These are phyloP conservation scores for Heloderma charlesbogerti DNA, from an alignment of 2,113 vertebrate species.

Conservation along the genomic window DNA sequence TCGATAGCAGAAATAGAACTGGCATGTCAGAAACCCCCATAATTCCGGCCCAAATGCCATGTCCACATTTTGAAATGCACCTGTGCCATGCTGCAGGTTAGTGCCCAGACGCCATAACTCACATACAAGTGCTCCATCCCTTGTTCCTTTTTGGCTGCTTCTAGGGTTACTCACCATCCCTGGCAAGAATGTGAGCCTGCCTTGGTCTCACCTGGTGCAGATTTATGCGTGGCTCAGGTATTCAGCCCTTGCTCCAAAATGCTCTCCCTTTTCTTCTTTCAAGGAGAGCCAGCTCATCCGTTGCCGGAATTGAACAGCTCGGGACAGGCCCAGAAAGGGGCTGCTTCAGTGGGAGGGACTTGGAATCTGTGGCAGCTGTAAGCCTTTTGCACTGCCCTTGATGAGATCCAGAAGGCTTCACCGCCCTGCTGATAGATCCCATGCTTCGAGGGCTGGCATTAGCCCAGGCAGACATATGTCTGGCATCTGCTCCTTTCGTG, in stretches of 20 bases:
- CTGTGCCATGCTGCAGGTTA: neutral
- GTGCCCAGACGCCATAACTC: neutral
- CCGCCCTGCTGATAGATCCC: neutral
- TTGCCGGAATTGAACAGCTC: neutral
- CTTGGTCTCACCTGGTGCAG: neutral
- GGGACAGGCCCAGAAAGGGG: too few relatives aligned
- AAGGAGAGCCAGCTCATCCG: neutral
- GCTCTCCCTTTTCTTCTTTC: neutral
- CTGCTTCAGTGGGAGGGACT: neutral
- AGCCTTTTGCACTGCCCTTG: neutral
- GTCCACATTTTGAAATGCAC: neutral
- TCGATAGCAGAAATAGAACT: neutral
- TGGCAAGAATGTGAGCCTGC: neutral
- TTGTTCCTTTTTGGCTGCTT: neutral
- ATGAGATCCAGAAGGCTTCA: slow-evolving; percentile 11
- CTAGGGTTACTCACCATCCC: neutral
- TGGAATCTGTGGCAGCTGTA: neutral
- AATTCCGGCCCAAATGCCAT: neutral
- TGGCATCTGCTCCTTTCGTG: neutral
- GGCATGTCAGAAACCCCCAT: neutral
- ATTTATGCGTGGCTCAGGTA: neutral
- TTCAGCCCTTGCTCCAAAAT: neutral
- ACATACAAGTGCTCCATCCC: too few relatives aligned
- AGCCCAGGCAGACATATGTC: neutral
- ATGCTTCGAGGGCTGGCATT: neutral